Conservation (phyloP, 2,797 vertebrate genomes). For the Coreius guichenoti region DNA sequence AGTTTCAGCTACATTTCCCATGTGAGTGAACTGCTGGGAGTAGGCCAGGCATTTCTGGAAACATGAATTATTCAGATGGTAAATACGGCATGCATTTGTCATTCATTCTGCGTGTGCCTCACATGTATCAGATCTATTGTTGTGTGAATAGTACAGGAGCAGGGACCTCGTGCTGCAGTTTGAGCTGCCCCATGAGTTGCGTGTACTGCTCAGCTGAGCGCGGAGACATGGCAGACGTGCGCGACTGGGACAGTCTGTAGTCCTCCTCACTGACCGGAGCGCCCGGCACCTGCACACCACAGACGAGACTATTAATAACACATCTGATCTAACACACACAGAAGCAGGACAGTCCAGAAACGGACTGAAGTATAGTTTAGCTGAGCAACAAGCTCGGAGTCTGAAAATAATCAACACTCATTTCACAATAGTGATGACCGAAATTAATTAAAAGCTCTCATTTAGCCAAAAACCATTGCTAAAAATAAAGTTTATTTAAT, state of each 20-base stretch:
- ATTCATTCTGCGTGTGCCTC: background rate
- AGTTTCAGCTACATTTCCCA: conserved; percentile 85
- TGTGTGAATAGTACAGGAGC: background rate
- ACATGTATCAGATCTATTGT: background rate
- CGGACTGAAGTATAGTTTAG: background rate
- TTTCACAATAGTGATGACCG: background rate
- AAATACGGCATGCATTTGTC: background rate
- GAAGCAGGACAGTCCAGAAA: background rate
- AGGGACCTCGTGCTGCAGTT: conserved; percentile 83
- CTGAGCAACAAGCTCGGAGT: background rate
- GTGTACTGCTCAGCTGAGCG: conserved; percentile 82
- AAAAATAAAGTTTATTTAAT: background rate
- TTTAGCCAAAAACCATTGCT: background rate
- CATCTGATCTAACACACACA: conserved; percentile 8
- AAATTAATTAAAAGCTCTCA: accelerated
- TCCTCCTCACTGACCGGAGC: conserved; percentile 85
- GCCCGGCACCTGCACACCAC: conserved; percentile 80
- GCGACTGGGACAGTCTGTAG: conserved; percentile 80
- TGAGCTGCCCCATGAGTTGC: conserved; percentile 84
- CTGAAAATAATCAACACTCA: background rate
- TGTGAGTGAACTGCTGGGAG: conserved; percentile 84
- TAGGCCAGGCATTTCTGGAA: conserved; percentile 83
- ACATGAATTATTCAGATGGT: background rate
- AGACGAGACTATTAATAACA: background rate
- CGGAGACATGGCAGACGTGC: conserved; percentile 77